Conservation (phyloP, 35 echinoderm and acorn worm species). For the Lytechinus pictus region DNA sequence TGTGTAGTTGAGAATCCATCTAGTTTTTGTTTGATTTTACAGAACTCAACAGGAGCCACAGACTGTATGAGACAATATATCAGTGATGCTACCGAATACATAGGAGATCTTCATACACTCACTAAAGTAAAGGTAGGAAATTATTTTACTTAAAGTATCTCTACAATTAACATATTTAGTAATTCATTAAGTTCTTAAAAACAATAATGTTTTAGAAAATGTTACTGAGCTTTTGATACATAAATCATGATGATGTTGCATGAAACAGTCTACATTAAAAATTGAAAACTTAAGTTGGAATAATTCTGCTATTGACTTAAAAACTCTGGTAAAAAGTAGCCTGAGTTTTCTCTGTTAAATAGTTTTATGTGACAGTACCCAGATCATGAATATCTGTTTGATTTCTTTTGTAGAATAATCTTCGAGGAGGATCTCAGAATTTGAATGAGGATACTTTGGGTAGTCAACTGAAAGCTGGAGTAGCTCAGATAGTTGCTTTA, state of each 20-base stretch:
- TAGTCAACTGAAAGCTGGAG: slow-evolving; percentile 94
- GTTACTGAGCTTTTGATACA: too few relatives aligned
- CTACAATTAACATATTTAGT: too few relatives aligned
- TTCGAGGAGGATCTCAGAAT: slow-evolving; percentile 97
- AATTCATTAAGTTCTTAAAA: too few relatives aligned
- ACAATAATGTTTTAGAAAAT: too few relatives aligned
- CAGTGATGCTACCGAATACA: slow-evolving; percentile 93
- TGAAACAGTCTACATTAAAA: too few relatives aligned
- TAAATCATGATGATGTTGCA: too few relatives aligned
- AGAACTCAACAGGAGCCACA: slow-evolving; percentile 72
- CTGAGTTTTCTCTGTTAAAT: too few relatives aligned
- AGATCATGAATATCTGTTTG: background rate
- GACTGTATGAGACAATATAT: slow-evolving; percentile 92
- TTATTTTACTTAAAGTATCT: background rate
- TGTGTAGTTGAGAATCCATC: too few relatives aligned
- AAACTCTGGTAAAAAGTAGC: too few relatives aligned
- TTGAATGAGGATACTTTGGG: slow-evolving; percentile 99
- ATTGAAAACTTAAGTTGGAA: too few relatives aligned
- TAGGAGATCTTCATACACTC: slow-evolving; percentile 94
- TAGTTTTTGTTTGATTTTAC: background rate
- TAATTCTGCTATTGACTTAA: too few relatives aligned
- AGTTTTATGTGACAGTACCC: too few relatives aligned
- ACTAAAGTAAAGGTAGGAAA: slow-evolving; percentile 94
- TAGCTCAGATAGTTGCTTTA: slow-evolving; percentile 92
- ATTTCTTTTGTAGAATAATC: slow-evolving; percentile 72